A percentile compares a stretch with the other conserved stretches of the same genome.
Conservation (phyloP, 2,888 invertebrate genomes). For the Andrena fulva region DNA sequence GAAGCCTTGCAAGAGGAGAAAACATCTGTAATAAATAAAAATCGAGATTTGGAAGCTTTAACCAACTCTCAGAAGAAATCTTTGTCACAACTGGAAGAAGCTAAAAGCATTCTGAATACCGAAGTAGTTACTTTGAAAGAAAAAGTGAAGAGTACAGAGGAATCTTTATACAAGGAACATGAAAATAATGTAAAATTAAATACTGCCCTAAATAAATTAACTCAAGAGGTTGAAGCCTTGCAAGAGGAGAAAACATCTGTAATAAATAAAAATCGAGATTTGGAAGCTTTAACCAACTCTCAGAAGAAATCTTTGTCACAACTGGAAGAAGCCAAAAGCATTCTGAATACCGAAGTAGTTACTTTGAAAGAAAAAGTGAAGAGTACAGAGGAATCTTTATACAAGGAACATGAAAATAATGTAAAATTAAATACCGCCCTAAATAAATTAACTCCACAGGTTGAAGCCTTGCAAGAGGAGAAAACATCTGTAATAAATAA, state of each 20-base stretch:
- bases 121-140: constrained; percentile 38
- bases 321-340: constrained; percentile 42
- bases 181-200: constrained; percentile 53
- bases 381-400: constrained; percentile 49
- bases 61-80: constrained; percentile 55
- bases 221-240: constrained; percentile 46
- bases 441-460: constrained; percentile 35
- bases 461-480: constrained; percentile 56
- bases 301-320: constrained; percentile 61
- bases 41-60: constrained; percentile 53
- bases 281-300: constrained; percentile 48
- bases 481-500: constrained; percentile 55
- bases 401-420: constrained; percentile 49
- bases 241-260: constrained; percentile 57
- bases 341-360: constrained; percentile 46
- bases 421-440: constrained; percentile 53
- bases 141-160: constrained; percentile 45
- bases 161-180: constrained; percentile 54
- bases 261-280: constrained; percentile 52
- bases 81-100: constrained; percentile 54
- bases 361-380: constrained; percentile 29
- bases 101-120: constrained; percentile 40
- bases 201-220: constrained; percentile 33
- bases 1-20: constrained; percentile 58
- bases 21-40: constrained; percentile 52